Percentiles rank a stretch among this genome's conserved stretches.
Evolutionary conservation across 2,888 invertebrate species (phyloP).

Genomic region (Macropis europaea): DNA sequence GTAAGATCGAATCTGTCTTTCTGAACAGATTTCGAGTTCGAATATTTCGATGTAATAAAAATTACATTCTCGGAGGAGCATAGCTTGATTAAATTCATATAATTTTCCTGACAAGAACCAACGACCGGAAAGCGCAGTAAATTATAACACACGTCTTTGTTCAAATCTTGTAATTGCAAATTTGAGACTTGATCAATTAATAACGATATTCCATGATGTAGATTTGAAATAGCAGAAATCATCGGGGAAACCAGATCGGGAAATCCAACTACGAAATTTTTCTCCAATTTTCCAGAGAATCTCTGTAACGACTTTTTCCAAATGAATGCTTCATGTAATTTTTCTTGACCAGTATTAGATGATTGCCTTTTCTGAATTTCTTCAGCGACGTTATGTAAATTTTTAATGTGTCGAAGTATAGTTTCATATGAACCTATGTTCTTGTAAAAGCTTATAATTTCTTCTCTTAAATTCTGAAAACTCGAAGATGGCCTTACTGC

Average conservation of each 20-base stretch:
- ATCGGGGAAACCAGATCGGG: constrained; percentile 90
- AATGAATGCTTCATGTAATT: constrained; percentile 78
- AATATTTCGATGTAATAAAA: constrained; percentile 77
- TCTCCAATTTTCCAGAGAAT: constrained; percentile 82
- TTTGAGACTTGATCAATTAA: constrained; percentile 81
- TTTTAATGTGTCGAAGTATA: constrained; percentile 71
- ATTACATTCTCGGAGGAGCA: constrained; percentile 79
- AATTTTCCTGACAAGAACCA: constrained; percentile 70
- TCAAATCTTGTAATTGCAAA: constrained; percentile 68
- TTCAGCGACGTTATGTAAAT: constrained; percentile 3
- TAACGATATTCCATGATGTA: constrained; percentile 84
- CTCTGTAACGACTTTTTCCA: constrained; percentile 82
- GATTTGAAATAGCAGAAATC: constrained; percentile 85
- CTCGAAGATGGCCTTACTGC: constrained; percentile 68
- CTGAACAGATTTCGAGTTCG: constrained; percentile 17
- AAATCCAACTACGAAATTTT: constrained; percentile 84
- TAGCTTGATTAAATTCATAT: constrained; percentile 79
- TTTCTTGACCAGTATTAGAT: constrained; percentile 27
- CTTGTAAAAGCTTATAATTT: constrained; percentile 74
- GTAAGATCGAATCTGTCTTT: constrained; percentile 82
- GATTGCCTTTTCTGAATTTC: constrained; percentile 19
- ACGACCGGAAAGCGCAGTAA: constrained; percentile 82
- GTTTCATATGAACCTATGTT: constrained; percentile 75
- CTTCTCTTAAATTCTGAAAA: constrained; percentile 64
- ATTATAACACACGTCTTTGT: constrained; percentile 75